A percentile compares a stretch with the other conserved stretches of the same genome.
phyloP scores from a whole-genome alignment of 2,113 vertebrate genomes.

The Boleophthalmus pectinirostris region DNA sequence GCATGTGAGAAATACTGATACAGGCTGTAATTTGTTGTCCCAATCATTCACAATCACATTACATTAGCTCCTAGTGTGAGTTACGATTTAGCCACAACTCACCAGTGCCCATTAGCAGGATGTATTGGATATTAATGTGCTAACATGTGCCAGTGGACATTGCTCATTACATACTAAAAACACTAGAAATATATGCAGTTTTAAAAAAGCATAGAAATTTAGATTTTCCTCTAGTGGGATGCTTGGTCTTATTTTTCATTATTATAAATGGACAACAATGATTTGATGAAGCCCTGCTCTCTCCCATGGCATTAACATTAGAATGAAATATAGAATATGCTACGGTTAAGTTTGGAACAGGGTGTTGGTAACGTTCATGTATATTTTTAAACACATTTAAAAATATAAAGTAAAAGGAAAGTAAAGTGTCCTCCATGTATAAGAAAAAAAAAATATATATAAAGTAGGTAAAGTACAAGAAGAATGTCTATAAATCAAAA shows the following conservation, averaged over 20 bases:
- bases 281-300: background rate
- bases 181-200: background rate
- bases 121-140: background rate
- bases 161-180: background rate
- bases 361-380: background rate
- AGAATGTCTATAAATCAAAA: no score
- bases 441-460: no score
- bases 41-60: constrained; percentile 4
- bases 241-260: background rate
- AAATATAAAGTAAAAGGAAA: no score
- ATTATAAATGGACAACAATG: background rate
- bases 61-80: background rate
- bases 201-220: background rate
- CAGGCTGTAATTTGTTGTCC: constrained; percentile 1
- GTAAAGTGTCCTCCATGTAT: no score
- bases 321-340: background rate
- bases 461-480: no score
- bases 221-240: background rate
- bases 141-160: background rate
- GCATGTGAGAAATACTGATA: background rate
- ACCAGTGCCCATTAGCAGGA: background rate
- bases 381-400: background rate
- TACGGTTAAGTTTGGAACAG: background rate
- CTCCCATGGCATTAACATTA: background rate
- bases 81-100: background rate